phyloP scores from a whole-genome alignment of 2,113 vertebrate genomes.

The Sula dactylatra region DNA sequence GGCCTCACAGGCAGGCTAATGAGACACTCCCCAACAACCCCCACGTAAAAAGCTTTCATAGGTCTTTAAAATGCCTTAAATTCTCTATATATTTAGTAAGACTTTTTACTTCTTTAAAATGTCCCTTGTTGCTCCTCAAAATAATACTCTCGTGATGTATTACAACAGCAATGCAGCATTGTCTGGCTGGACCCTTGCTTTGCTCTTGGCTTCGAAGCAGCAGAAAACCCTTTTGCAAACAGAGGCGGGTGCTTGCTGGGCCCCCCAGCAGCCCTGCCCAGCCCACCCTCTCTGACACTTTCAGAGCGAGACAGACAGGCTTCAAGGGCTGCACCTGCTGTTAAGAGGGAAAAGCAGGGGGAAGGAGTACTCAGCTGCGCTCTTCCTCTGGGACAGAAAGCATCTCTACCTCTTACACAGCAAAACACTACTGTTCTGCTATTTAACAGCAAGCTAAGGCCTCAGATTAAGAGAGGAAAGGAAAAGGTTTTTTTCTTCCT shows the following conservation, averaged over 20 bases:
- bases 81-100: slow-evolving; percentile 74
- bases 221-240: neutral
- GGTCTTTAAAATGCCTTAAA: slow-evolving; percentile 78
- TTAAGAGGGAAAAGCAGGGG: neutral
- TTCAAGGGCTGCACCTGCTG: neutral
- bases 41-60: slow-evolving; percentile 68
- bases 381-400: neutral
- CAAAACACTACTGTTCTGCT: neutral
- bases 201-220: neutral
- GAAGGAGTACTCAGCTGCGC: neutral
- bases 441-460: neutral
- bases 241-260: neutral
- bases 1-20: slow-evolving; percentile 63
- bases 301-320: neutral
- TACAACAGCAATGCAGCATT: slow-evolving; percentile 16
- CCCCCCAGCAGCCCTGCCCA: neutral
- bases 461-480: neutral
- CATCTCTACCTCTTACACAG: neutral
- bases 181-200: neutral
- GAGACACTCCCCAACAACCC: slow-evolving; percentile 72
- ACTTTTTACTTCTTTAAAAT: slow-evolving; percentile 67
- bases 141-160: slow-evolving; percentile 34
- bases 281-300: neutral
- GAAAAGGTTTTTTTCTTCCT: neutral
- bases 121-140: slow-evolving; percentile 61